Conservation (phyloP, 53 echinoderm and acorn worm genomes). For the Antedon mediterranea region DNA sequence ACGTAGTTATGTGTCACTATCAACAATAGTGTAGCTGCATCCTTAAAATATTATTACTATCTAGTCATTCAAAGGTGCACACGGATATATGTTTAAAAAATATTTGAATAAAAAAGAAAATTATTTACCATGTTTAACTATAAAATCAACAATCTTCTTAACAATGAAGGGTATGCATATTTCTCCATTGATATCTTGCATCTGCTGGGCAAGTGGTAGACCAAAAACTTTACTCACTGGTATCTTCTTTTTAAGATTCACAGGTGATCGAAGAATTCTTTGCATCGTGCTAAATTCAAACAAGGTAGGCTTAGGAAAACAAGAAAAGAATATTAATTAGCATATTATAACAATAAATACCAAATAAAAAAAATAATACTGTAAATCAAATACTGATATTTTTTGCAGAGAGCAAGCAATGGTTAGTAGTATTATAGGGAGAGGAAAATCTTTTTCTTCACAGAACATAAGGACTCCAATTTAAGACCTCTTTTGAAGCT, state of each 20-base stretch:
- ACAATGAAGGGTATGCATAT: slow-evolving; percentile 51
- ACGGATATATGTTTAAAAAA: too few relatives aligned
- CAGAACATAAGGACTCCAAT: too few relatives aligned
- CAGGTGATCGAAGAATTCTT: slow-evolving; percentile 93
- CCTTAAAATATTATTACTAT: too few relatives aligned
- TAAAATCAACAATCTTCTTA: slow-evolving; percentile 64
- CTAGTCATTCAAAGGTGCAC: too few relatives aligned
- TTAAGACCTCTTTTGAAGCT: too few relatives aligned
- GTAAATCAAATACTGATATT: too few relatives aligned
- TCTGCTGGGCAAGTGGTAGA: slow-evolving; percentile 57
- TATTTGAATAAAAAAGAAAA: not conserved
- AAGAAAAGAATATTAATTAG: not conserved
- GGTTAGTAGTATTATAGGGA: too few relatives aligned
- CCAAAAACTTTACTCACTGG: slow-evolving; percentile 50
- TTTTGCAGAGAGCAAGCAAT: too few relatives aligned
- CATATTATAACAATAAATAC: not conserved
- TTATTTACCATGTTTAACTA: slow-evolving; percentile 74
- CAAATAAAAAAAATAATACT: not conserved
- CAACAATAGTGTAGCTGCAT: too few relatives aligned
- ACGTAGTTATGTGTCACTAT: too few relatives aligned
- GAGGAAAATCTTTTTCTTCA: too few relatives aligned
- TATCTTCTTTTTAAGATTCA: slow-evolving; percentile 55
- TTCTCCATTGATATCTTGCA: slow-evolving; percentile 24
- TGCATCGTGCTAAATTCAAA: slow-evolving; percentile 46
- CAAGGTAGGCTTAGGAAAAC: slow-evolving; percentile 9